Evolutionary conservation across 2,888 invertebrate species (phyloP), one percentile per base, ranked within the genome.

Genomic region (Rhagophthalmus giganteus): DNA sequence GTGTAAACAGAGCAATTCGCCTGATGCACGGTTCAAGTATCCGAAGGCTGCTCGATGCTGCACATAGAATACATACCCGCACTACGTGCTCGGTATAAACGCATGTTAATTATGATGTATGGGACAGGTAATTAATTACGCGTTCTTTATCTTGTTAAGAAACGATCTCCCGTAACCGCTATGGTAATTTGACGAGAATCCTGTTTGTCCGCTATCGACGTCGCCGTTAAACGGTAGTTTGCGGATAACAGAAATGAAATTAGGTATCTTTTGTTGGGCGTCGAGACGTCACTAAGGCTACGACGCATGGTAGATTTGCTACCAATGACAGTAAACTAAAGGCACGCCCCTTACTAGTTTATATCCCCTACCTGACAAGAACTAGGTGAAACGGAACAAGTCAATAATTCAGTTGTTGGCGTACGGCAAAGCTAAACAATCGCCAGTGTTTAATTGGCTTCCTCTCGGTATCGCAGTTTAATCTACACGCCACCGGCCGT

Each of bases 221-320:
- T 24, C 24, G 7, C 5, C 24, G 8, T 27, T n/a, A 27, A 9
- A 9, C 5, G 7, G 12, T 10, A 30, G 7, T 7, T 20, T 3
- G 7, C 3, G 7, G 20, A 20, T 20, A 20, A 20, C 7, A 5
- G 20, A 20, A 20, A 20, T 5, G 3, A 20, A 20, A 20, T 20
- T 5, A 20, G 3, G 20, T 20, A 20, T 27, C 8, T 67, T 66
- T 65, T 67, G 55, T 63, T 65, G 54, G 63, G 63, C 69, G 69
- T 65, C 70, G 68, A 62, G 68, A 58, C 67, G 67, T 58, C 57
- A 26, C 50, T 32, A 54, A 45, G 53, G 54, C 54, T 55, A 58
- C 68, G 67, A 65, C 69, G 70, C 68, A 63, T 61, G 64, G 61
- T 55, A 59, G 53, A 49, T 55, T 28, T 45, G 35, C 59, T 52